Evolutionary conservation across 2,113 vertebrate genomes (phyloP), one percentile per base, ranked within the genome.

Genomic region (Amphilophus citrinellus): DNA sequence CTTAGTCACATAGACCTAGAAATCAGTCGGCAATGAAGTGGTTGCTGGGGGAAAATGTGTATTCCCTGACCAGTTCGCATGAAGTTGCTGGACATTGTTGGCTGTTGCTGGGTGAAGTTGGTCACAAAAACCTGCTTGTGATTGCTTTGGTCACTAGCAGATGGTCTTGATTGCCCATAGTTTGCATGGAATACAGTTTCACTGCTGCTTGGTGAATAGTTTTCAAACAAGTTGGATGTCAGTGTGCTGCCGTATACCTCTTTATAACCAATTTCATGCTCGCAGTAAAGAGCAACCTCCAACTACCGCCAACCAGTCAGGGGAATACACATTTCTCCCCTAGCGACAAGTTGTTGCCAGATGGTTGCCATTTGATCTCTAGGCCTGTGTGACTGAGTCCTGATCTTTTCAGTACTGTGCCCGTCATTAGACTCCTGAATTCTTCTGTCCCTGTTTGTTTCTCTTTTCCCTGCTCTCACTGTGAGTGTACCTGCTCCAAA

Each of bases 151-250:
- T 50, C 10, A 50, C 44, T 30, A 71, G 42, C 24, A 50, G 66
- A 71, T 71, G 50, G 66, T 71, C 0, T 3, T 50, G 1, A 22
- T 71, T 30, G 5, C 24, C 15, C 42, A 15, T 11, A 50, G 42
- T 68, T 68, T 71, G 42, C 15, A 50, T 71, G 42, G 66, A 71
- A 44, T 44, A 71, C 65, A 50, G 24, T 50, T 71, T 71, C 27
- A 27, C 66, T 24, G 30, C 24, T 17, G 30, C 24, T 37, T 37
- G 35, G 35, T 37, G 35, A 30, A 15, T 30, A 37, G 42, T 50
- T 71, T 71, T 24, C 44, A 71, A 30, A 71, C 24, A 71, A 50
- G 42, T 50, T 30, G 5, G 65, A 18, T 71, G 42, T 50, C 24
- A 3, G 9, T 71, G 24, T 39, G 17, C 10, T 11, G 3, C 5